Evolutionary conservation across 1,140 invertebrate genomes (phyloP), one percentile per base, ranked within the genome.

Genomic region (Hirudo medicinalis): DNA sequence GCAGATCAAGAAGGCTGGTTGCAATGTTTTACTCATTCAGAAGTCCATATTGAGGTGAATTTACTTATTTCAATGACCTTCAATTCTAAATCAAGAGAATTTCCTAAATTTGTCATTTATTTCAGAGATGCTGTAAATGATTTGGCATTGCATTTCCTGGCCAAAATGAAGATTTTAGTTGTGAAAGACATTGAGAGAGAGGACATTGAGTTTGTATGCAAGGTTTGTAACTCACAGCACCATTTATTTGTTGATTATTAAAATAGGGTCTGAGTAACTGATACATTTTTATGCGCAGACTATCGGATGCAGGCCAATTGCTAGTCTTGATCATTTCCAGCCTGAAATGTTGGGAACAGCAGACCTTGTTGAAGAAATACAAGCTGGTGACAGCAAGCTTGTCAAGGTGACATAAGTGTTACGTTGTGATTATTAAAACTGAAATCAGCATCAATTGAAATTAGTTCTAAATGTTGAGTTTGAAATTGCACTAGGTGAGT

Each of bases 141-240:
- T 82, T 83, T 99, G 75, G 95, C 96, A 3, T 85, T 98, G 75
- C 97, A 99, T 81, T 99, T 98, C 83, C 84, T 99, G 75, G 94
- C 96, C 78, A 99, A 99, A 86, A 93, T 98, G 80, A 99, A 99
- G 81, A 95, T 97, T 57, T 91, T 99, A 90, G 94, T 99, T 13
- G 87, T 99, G 27, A 97, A 96, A 82, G 94, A 99, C 81, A 88
- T 99, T 75, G 96, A 99, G 83, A 87, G 96, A 67, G 94, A 98
- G 80, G 95, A 99, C 76, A 92, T 99, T 78, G 91, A 97, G 77
- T 98, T 95, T 82, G 87, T 98, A 66, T 95, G 92, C 83, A 98
- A 97, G 82, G 85, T 86, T 78, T 76, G 75, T 76, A 36, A 36
- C 2, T 25, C 32, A n/a, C 55, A 22, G 72, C 55, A 67, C 15